Evolutionary conservation across 2,113 vertebrate genomes (phyloP), one percentile per base, ranked within the genome.

Genomic region (Siphamia tubifer): DNA sequence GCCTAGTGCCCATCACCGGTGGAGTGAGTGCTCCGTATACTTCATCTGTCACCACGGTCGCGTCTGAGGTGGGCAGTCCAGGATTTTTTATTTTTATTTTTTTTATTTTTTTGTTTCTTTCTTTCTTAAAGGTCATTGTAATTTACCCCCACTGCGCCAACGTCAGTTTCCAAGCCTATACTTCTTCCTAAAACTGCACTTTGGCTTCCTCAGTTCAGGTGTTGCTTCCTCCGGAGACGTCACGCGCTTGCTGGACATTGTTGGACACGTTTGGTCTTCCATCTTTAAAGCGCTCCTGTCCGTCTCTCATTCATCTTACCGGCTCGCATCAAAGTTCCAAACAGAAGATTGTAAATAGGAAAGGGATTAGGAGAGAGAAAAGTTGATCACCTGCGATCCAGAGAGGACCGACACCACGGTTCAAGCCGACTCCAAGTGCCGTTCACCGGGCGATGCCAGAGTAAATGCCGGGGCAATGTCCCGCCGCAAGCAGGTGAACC

Each of bases 401-500:
- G 68, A 71, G 82, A 73, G 70, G 67, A 89, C 78, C 77, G 85
- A 89, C 93, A 87, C 86, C 91, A 91, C 91, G 93, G 90, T 93
- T 83, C 89, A 60, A 93, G 90, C 90, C 88, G 90, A 88, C 89
- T 92, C 85, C 91, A 90, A 90, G 94, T 93, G 91, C 94, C 91
- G 95, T 94, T 97, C 94, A 94, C 94, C 95, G 94, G 95, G 96
- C 95, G 94, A 98, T 98, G 96, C 95, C 94, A 94, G 94, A 95
- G 94, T 98, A 97, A 95, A 96, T 98, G 96, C 95, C 93, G 95
- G 95, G 96, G 96, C 96, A 93, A 99, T 99, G 97, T 99, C 97
- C 96, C 97, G 97, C 93, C 96, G 97, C 94, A 99, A 99, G 94
- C 97, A 99, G 96, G 97, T 97, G 93, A 98, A 99, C 91, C 97